Evolutionary conservation across 2,113 vertebrate species (phyloP).

Genomic region (Pollachius pollachius): DNA sequence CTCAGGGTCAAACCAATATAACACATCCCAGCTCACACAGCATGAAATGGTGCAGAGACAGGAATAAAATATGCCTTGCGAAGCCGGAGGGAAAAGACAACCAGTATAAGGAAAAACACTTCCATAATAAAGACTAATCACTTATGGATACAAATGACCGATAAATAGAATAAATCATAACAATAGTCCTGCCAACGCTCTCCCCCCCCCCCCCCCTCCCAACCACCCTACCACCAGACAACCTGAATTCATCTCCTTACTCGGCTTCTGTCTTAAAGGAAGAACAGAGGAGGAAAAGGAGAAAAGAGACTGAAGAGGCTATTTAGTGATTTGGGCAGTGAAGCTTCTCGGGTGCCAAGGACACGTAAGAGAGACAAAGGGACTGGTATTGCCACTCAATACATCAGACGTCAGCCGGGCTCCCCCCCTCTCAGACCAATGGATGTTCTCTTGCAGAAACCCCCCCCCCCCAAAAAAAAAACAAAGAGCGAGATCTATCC

Average conservation of each 20-base stretch:
- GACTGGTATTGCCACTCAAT: constrained; percentile 48
- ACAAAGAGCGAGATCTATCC: constrained; percentile 32
- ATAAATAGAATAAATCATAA: constrained; percentile 72
- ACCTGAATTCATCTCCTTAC: constrained; percentile 79
- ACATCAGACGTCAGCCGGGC: constrained; percentile 63
- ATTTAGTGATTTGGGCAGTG: constrained; percentile 70
- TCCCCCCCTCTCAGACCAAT: constrained; percentile 56
- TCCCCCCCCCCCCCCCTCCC: neutral
- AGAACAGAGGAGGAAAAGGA: constrained; percentile 46
- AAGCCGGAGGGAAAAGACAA: constrained; percentile 41
- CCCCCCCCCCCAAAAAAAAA: constrained; percentile 23
- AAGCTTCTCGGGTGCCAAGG: constrained; percentile 78
- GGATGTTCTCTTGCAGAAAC: constrained; percentile 49
- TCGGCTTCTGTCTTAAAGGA: constrained; percentile 60
- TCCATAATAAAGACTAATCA: constrained; percentile 69
- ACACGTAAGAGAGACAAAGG: constrained; percentile 74
- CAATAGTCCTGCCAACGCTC: constrained; percentile 53
- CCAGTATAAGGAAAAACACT: constrained; percentile 55
- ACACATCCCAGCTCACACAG: constrained; percentile 21
- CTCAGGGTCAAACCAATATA: constrained; percentile 48
- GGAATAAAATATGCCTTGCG: constrained; percentile 41
- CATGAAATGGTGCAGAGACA: constrained; percentile 35
- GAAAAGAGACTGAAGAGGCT: constrained; percentile 48
- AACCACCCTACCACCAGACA: constrained; percentile 49
- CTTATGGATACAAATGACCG: constrained; percentile 44